These are phyloP conservation scores for Oreonectes daqikongensis DNA, from an alignment of 2,797 vertebrate genomes.

Conservation along the genomic window DNA sequence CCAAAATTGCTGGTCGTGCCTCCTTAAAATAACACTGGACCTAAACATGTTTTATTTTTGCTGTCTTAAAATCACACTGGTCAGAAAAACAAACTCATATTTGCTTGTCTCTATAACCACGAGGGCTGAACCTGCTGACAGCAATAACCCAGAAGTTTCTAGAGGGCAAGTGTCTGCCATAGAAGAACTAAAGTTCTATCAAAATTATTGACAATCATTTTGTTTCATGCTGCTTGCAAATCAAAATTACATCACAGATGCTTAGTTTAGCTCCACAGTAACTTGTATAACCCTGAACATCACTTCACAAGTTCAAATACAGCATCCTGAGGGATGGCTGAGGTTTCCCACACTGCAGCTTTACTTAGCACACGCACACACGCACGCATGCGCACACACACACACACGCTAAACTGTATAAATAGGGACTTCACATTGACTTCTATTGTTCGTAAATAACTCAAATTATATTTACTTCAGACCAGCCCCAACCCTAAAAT, in stretches of 20 bases:
- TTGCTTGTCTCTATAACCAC: constrained; percentile 23
- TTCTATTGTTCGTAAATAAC: constrained; percentile 12
- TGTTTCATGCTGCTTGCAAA: background rate
- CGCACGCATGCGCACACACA: background rate
- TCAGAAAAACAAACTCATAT: constrained; percentile 13
- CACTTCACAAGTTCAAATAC: background rate
- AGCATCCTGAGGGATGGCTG: constrained; percentile 10
- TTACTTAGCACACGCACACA: constrained; percentile 17
- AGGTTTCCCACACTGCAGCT: constrained; percentile 48
- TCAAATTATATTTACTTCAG: constrained; percentile 22
- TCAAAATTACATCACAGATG: background rate
- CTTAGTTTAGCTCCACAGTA: background rate
- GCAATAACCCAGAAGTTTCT: background rate
- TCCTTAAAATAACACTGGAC: constrained; percentile 18
- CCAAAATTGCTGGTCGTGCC: constrained; percentile 8
- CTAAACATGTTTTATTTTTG: constrained; percentile 31
- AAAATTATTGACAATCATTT: too few relatives aligned
- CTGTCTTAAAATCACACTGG: constrained; percentile 7
- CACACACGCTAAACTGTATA: constrained; percentile 2
- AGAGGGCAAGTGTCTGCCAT: background rate
- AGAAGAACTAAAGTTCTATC: background rate
- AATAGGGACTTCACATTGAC: constrained; percentile 4
- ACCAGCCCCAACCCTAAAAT: constrained; percentile 7
- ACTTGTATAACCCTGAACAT: too few relatives aligned
- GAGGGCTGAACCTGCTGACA: constrained; percentile 24